Conservation (phyloP, 1,140 invertebrate species). For the Heliconius himera region DNA sequence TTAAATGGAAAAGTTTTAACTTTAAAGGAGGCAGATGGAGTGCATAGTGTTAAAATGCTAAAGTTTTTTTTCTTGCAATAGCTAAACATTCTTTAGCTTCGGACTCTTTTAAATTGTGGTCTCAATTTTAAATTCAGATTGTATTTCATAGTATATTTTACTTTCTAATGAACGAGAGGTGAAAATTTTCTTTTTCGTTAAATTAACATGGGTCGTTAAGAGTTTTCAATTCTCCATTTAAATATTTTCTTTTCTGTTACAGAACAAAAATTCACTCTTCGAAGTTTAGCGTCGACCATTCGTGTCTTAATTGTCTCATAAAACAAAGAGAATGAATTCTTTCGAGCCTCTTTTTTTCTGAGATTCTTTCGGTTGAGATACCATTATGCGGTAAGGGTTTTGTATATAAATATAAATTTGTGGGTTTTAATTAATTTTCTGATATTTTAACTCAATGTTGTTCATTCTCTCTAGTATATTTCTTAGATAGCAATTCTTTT, state of each 20-base stretch:
- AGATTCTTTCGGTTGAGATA: conserved; percentile 13
- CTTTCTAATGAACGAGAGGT: conserved; percentile 24
- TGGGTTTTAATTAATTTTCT: neutral
- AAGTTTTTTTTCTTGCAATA: conserved; percentile 50
- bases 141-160: conserved; percentile 33
- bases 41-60: conserved; percentile 63
- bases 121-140: conserved; percentile 41
- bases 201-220: conserved; percentile 53
- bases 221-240: conserved; percentile 64
- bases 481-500: too few species aligned
- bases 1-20: conserved; percentile 71
- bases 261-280: conserved; percentile 55
- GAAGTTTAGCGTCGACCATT: conserved; percentile 40
- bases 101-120: conserved; percentile 39
- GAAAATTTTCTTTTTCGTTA: conserved; percentile 43
- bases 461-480: neutral
- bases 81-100: conserved; percentile 43
- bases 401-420: neutral
- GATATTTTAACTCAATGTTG: neutral
- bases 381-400: neutral
- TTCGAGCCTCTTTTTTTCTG: conserved; percentile 44
- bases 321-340: conserved; percentile 67
- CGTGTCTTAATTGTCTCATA: conserved; percentile 68
- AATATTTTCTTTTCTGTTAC: conserved; percentile 57
- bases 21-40: conserved; percentile 56